Evolutionary conservation across 1,140 invertebrate genomes (phyloP).

Genomic region (Zaprionus kolodkinae): DNA sequence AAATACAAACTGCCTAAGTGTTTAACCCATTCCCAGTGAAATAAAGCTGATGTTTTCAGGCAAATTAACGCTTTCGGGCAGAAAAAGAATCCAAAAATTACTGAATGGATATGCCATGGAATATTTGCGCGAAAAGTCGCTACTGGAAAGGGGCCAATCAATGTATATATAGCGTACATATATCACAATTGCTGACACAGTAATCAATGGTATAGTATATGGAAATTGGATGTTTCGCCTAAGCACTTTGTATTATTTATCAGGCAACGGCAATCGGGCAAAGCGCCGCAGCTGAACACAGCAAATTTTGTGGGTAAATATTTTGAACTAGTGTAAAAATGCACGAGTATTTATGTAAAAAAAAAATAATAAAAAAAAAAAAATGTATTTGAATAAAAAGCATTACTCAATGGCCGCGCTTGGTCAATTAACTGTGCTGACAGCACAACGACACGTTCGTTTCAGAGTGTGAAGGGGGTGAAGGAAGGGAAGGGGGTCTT

Average conservation of each 20-base stretch:
- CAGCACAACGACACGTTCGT: constrained; percentile 31
- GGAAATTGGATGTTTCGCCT: constrained; percentile 8
- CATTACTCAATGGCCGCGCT: constrained; percentile 37
- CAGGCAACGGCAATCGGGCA: constrained; percentile 6
- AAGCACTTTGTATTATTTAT: constrained; percentile 20
- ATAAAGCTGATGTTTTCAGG: constrained; percentile 5
- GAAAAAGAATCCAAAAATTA: background rate
- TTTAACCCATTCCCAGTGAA: background rate
- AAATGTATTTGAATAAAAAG: background rate
- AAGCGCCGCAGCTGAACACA: constrained; percentile 56
- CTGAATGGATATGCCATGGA: background rate
- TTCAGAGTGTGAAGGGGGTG: background rate
- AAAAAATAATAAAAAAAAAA: background rate
- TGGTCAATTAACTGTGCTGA: constrained; percentile 72
- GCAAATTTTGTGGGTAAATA: constrained; percentile 41
- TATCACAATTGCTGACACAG: constrained; percentile 10
- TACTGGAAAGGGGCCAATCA: constrained; percentile 26
- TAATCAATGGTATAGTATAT: constrained; percentile 5
- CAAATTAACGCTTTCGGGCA: background rate
- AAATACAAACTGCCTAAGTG: background rate
- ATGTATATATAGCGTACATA: constrained; percentile 3
- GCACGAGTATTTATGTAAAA: constrained; percentile 5
- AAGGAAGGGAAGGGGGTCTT: background rate
- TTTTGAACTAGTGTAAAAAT: constrained; percentile 20
- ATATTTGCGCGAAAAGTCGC: constrained; percentile 5